Evolutionary conservation across 2,113 vertebrate genomes (phyloP).

Genomic region (Spheniscus mendiculus): DNA sequence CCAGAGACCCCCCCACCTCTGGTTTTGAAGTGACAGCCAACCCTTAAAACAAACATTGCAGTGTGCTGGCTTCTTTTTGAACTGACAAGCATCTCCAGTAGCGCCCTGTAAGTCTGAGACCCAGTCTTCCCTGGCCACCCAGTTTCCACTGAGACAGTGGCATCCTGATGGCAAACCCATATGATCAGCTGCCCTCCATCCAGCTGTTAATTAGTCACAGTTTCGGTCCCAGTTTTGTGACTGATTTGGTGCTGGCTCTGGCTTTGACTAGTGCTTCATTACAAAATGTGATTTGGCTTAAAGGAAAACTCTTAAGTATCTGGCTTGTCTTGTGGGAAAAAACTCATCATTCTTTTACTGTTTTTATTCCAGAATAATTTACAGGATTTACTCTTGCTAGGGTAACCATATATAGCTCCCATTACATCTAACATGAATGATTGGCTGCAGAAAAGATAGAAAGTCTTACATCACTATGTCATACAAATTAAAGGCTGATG

Average conservation of each 20-base stretch:
- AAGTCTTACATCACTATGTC: background rate
- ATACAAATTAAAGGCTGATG: background rate
- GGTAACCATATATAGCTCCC: background rate
- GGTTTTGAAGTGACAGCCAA: background rate
- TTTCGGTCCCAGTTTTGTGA: background rate
- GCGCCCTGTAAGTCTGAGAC: accelerated
- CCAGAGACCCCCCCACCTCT: background rate
- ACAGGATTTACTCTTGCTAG: background rate
- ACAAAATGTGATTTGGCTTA: background rate
- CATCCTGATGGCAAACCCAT: background rate
- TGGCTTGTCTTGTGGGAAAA: background rate
- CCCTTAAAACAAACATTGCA: background rate
- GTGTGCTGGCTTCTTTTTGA: background rate
- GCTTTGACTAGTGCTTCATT: background rate
- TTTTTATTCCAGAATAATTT: background rate
- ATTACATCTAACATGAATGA: background rate
- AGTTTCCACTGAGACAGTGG: background rate
- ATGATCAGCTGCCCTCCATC: background rate
- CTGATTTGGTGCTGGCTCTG: background rate
- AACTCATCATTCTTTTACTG: background rate
- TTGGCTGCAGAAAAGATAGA: background rate
- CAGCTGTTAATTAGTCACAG: background rate
- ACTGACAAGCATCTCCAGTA: background rate
- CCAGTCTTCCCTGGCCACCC: background rate
- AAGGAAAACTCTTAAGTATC: background rate